These are phyloP conservation scores for Rhineura floridana DNA, from an alignment of 2,113 vertebrate genomes.

Conservation along the genomic window DNA sequence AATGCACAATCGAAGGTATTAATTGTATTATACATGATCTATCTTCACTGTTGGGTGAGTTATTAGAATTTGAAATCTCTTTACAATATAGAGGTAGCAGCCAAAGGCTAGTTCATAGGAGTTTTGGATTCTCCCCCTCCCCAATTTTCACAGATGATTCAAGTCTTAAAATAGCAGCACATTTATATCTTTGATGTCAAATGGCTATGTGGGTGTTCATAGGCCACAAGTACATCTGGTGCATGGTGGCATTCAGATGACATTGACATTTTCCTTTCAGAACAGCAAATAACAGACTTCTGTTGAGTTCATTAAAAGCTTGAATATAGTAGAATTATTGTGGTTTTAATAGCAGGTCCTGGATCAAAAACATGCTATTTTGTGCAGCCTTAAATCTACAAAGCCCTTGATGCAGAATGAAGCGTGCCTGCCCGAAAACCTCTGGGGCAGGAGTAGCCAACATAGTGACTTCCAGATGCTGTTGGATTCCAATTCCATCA, in stretches of 20 bases:
- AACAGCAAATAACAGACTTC: not conserved
- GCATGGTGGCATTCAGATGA: not conserved
- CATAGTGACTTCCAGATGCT: no score
- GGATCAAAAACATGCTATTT: not conserved
- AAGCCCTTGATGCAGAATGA: not conserved
- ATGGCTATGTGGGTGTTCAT: not conserved
- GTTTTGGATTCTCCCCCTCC: not conserved
- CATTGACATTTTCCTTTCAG: not conserved
- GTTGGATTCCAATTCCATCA: no score
- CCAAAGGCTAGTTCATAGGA: conserved; percentile 7
- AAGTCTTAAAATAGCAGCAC: not conserved
- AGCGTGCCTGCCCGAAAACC: not conserved
- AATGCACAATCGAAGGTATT: not conserved
- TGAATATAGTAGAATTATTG: not conserved
- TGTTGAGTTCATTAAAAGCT: not conserved
- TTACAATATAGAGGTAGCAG: conserved; percentile 25
- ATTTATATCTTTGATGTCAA: not conserved
- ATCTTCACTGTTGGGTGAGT: conserved; percentile 10
- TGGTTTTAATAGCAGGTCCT: not conserved
- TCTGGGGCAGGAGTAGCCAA: no score
- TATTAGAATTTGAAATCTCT: not conserved
- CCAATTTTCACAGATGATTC: not conserved
- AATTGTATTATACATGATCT: conserved; percentile 9
- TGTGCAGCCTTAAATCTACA: not conserved
- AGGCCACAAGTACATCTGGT: not conserved